Conservation (phyloP, 2,797 vertebrate genomes). For the Lycodopsis pacificus region DNA sequence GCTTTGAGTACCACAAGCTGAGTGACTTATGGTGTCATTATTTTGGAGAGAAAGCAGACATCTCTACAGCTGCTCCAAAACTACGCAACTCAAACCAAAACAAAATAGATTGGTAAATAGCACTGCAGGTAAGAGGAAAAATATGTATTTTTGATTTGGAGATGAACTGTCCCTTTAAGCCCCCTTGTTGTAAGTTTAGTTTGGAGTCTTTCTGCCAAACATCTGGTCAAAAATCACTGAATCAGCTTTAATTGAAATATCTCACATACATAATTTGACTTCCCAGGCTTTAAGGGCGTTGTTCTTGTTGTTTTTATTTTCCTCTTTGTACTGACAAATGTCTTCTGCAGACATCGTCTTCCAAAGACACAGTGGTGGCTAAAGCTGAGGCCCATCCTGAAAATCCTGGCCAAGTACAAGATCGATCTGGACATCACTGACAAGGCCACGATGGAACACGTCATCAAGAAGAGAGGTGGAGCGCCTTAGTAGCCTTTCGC, state of each 20-base stretch:
- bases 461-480: conserved; percentile 82
- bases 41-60: too few species aligned
- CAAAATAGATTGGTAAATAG: too few species aligned
- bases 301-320: not conserved
- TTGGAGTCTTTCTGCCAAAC: not conserved
- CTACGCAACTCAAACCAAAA: too few species aligned
- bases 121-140: too few species aligned
- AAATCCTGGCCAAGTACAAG: conserved; percentile 92
- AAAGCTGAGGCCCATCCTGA: conserved; percentile 90
- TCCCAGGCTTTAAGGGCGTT: not conserved
- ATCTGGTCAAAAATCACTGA: not conserved
- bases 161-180: not conserved
- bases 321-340: conserved; percentile 7
- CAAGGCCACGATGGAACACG: conserved; percentile 86
- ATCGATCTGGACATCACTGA: conserved; percentile 87
- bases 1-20: too few species aligned
- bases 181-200: not conserved
- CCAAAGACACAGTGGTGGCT: conserved; percentile 93
- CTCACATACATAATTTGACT: not conserved
- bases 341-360: conserved; percentile 87
- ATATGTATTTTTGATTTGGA: too few species aligned
- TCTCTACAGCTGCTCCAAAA: too few species aligned
- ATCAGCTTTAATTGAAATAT: conserved; percentile 3
- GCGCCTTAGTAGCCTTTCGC: conserved; percentile 58
- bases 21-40: too few species aligned